Base-by-base conservation (phyloP, 2,113 vertebrate species). In the Callospermophilus lateralis region DNA sequence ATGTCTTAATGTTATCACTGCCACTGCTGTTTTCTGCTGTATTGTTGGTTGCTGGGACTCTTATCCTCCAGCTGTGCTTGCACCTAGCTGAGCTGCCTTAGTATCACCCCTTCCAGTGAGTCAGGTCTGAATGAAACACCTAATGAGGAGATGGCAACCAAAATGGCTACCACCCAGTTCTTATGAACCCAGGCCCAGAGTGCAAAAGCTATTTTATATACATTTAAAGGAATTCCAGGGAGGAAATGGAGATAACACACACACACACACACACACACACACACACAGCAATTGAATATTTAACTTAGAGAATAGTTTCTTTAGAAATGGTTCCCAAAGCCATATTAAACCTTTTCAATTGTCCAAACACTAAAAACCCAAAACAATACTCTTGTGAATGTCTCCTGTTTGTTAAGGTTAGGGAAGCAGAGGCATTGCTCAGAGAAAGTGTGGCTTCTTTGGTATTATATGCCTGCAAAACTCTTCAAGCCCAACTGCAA, bases 331-430 rank as follows among this genome's bases (percentile, higher is more conserved):
- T 70, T 91, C 61, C 42, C 48, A 73, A 39, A 83, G 74, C 8
- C 0, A 17, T 39, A 6, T 58, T 93, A 84, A 70, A 61, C 61
- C 28, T n/a, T 4, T 2, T 87, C 89, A 26, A 26, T 88, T 97
- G 93, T 26, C 55, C n/a, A 95, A 95, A 42, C 58, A 68, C 28
- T 89, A 58, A 78, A 97, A 97, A 94, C 1, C 81, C 20, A 89
- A 85, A 68, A 86, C 70, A 37, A 84, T 26, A 37, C 30, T 65
- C 32, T 51, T 68, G 1, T 10, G 45, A 84, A 39, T 8, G 16
- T 68, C 20, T 17, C 16, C 15, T 89, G 20, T 55, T 53, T 55
- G 68, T 72, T 85, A 45, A 79, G 53, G 45, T 17, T 4, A 32
- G 79, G 42, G 19, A 81, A 53, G 53, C 55, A 84, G 22, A 34